Evolutionary conservation across 2,888 invertebrate genomes (phyloP).

Genomic region (Ernsta delagoae): DNA sequence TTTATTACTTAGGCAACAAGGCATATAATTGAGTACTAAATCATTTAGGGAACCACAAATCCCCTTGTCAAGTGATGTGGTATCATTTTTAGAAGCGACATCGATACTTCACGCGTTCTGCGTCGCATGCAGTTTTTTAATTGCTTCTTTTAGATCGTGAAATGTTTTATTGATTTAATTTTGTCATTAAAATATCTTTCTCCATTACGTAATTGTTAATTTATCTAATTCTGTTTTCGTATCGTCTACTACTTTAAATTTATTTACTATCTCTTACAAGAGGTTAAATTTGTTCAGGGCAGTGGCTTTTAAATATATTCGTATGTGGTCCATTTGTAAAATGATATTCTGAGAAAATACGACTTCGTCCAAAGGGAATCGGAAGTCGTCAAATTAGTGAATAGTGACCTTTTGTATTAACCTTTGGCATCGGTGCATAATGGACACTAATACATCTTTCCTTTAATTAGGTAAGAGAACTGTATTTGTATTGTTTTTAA

Average conservation of each 20-base stretch:
- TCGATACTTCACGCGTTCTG: slow-evolving; percentile 65
- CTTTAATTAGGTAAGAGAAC: slow-evolving; percentile 12
- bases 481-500: neutral
- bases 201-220: too few species aligned
- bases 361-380: slow-evolving; percentile 38
- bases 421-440: slow-evolving; percentile 40
- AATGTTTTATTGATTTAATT: slow-evolving; percentile 40
- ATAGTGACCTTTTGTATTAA: slow-evolving; percentile 41
- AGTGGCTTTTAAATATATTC: neutral
- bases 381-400: slow-evolving; percentile 42
- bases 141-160: slow-evolving; percentile 45
- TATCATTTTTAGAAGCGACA: slow-evolving; percentile 66
- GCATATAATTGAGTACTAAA: slow-evolving; percentile 26
- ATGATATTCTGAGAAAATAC: slow-evolving; percentile 26
- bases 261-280: neutral
- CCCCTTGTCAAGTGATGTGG: slow-evolving; percentile 42
- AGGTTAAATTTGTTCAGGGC: neutral
- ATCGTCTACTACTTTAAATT: neutral
- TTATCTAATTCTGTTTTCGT: too few species aligned
- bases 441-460: slow-evolving; percentile 22
- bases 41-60: slow-evolving; percentile 20
- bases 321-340: slow-evolving; percentile 9
- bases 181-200: too few species aligned
- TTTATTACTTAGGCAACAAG: slow-evolving; percentile 34
- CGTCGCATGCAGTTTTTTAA: slow-evolving; percentile 60